Evolutionary conservation across 2,797 vertebrate species (phyloP).

Genomic region (Neoniphon sammara): DNA sequence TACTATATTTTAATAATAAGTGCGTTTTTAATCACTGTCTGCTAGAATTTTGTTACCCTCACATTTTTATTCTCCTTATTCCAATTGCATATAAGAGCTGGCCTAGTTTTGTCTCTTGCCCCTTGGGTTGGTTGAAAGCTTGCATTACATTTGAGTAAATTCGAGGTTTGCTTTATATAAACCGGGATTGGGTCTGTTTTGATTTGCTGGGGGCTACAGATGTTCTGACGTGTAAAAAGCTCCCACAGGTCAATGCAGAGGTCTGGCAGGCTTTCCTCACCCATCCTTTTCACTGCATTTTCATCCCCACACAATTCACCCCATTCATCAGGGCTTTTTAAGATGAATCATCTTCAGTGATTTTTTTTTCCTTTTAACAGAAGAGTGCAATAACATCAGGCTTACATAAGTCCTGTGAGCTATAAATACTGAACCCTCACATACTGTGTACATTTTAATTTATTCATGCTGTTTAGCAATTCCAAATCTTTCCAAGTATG

Average conservation of each 20-base stretch:
- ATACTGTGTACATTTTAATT: conserved; percentile 28
- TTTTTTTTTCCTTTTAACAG: conserved; percentile 20
- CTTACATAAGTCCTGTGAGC: conserved; percentile 29
- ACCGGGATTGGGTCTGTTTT: conserved; percentile 4
- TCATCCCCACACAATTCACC: conserved; percentile 21
- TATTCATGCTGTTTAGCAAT: conserved; percentile 34
- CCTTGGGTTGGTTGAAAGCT: neutral
- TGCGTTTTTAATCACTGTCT: too few species aligned
- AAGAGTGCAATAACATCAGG: conserved; percentile 1
- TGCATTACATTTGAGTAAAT: neutral
- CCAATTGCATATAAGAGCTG: neutral
- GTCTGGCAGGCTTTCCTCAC: conserved; percentile 37
- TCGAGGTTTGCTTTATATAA: conserved; percentile 9
- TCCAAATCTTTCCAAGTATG: conserved; percentile 18
- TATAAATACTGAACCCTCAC: conserved; percentile 40
- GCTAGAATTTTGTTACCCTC: neutral
- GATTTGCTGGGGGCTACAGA: conserved; percentile 7
- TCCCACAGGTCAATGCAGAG: conserved; percentile 17
- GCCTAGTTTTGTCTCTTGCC: neutral
- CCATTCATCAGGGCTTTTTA: conserved; percentile 35
- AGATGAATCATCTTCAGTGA: conserved; percentile 37
- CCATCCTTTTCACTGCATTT: conserved; percentile 25
- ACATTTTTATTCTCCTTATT: neutral
- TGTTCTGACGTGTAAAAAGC: conserved; percentile 35
- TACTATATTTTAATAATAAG: too few species aligned